Conservation (phyloP, 2,113 vertebrate genomes). For the Chamaetylas fuelleborni region DNA sequence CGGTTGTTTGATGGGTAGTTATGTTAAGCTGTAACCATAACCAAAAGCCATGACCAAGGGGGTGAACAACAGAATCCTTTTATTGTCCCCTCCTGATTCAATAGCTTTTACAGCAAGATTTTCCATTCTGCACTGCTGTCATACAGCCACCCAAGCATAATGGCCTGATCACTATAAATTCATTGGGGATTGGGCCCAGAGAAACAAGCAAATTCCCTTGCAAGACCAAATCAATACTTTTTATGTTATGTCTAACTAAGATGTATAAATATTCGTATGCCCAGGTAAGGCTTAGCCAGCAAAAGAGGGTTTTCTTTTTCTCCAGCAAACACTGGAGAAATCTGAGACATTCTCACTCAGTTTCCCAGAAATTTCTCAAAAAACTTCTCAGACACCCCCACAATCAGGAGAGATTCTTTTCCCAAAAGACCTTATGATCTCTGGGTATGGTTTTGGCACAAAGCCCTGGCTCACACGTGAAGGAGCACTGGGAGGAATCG, state of each 20-base stretch:
- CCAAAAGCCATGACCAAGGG: slow-evolving; percentile 27
- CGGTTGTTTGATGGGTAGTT: not conserved
- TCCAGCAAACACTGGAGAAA: not conserved
- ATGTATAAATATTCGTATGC: not conserved
- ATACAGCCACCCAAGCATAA: not conserved
- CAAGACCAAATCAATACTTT: not conserved
- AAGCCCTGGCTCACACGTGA: not conserved
- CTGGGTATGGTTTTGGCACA: not conserved
- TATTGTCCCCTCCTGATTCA: not conserved
- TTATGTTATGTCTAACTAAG: not conserved
- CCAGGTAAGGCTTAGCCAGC: not conserved
- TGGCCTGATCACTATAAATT: not conserved
- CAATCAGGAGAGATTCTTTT: not conserved
- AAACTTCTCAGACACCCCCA: not conserved
- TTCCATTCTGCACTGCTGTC: not conserved
- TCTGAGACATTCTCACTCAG: not conserved
- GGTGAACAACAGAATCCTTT: not conserved
- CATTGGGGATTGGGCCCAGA: not conserved
- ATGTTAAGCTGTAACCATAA: slow-evolving; percentile 31
- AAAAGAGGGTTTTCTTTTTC: not conserved
- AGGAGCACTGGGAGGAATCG: not conserved
- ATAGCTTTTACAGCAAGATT: not conserved
- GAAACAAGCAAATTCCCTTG: not conserved
- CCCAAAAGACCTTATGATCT: not conserved
- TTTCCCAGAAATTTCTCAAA: not conserved